Percentiles rank a stretch among this genome's conserved stretches.
phyloP scores from a whole-genome alignment of 2,797 vertebrate species.

The Spinus pinus region DNA sequence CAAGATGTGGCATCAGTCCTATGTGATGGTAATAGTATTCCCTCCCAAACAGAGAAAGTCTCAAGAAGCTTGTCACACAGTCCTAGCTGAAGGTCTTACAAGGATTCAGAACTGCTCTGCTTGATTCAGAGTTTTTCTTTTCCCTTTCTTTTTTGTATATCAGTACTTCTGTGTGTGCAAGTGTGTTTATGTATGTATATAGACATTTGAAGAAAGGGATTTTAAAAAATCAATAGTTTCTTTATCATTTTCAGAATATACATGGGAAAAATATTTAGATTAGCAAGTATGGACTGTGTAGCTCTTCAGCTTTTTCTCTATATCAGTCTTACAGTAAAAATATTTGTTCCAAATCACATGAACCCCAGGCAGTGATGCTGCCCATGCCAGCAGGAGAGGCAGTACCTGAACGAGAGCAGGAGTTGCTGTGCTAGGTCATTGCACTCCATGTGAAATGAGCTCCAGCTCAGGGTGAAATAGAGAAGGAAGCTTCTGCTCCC shows the following conservation, averaged over 20 bases:
- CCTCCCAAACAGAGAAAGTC: not conserved
- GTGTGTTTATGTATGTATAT: not conserved
- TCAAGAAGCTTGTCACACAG: not conserved
- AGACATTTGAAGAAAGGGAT: not conserved
- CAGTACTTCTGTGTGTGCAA: rapidly evolving
- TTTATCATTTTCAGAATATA: not conserved
- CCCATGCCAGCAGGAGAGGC: not conserved
- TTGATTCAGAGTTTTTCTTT: not conserved
- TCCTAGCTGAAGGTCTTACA: not conserved
- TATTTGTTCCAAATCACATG: not conserved
- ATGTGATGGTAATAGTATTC: rapidly evolving
- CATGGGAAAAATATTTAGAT: not conserved
- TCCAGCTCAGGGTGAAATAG: not conserved
- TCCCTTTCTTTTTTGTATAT: not conserved
- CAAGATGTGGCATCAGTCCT: not conserved
- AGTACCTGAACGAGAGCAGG: not conserved
- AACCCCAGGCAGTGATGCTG: not conserved
- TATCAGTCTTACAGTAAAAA: not conserved
- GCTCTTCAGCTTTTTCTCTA: not conserved
- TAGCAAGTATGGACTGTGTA: not conserved
- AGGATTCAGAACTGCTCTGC: not conserved
- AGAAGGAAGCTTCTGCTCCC: not conserved
- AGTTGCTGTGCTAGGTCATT: not conserved
- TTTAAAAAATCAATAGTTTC: not conserved
- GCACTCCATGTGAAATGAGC: rapidly evolving